A percentile compares a stretch with the other conserved stretches of the same genome.
Evolutionary conservation across 2,113 vertebrate species (phyloP).

Genomic region (Rhineura floridana): DNA sequence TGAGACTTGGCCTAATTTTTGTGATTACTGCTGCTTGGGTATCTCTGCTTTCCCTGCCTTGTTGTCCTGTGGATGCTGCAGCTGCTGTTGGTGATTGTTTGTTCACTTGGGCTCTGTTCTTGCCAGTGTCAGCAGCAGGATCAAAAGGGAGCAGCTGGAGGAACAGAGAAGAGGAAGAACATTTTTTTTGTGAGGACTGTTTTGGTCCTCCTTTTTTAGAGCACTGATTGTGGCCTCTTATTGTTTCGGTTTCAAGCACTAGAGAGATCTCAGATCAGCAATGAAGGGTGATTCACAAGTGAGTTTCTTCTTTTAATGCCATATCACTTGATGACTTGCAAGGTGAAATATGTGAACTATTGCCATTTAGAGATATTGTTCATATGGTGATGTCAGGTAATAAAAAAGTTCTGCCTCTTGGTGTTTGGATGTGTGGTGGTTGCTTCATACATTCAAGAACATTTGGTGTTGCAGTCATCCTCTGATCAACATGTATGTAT

Average conservation of each 20-base stretch:
- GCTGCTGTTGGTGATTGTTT: conserved; percentile 21
- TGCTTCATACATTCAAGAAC: neutral
- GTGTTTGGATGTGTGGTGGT: neutral
- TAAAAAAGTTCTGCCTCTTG: neutral
- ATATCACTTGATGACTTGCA: neutral
- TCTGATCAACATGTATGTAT: neutral
- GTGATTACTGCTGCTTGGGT: conserved; percentile 19
- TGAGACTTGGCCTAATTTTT: conserved; percentile 17
- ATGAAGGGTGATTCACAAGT: too few species aligned
- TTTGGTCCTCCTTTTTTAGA: neutral
- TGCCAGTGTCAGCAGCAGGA: conserved; percentile 7
- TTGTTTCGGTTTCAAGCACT: neutral
- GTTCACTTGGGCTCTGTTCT: neutral
- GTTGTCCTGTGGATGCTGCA: conserved; percentile 27
- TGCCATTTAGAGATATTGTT: neutral
- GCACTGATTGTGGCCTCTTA: neutral
- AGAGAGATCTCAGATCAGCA: neutral
- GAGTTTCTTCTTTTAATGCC: neutral
- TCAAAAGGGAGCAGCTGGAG: neutral
- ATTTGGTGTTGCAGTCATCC: neutral
- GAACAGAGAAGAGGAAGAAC: conserved; percentile 18
- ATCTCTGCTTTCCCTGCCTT: conserved; percentile 24
- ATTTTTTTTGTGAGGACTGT: neutral
- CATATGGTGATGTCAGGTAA: neutral
- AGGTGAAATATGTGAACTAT: neutral